These are phyloP conservation scores for Fulica atra DNA, from an alignment of 2,113 vertebrate genomes.

Conservation along the genomic window DNA sequence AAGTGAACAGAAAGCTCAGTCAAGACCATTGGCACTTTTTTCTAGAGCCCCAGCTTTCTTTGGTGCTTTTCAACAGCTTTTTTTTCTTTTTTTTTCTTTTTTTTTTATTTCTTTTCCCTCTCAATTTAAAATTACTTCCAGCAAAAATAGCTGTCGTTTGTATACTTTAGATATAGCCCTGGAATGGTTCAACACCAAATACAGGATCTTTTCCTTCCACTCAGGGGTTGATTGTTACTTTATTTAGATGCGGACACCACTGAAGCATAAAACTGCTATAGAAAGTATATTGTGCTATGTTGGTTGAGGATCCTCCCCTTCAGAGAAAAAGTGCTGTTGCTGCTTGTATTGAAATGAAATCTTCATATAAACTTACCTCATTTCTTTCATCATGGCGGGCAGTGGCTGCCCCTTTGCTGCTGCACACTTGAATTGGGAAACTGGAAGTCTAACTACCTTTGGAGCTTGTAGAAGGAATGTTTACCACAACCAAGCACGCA, in stretches of 20 bases:
- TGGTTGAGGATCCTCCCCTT: background rate
- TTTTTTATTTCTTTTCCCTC: background rate
- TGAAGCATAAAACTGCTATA: background rate
- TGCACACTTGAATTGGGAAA: background rate
- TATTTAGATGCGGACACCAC: background rate
- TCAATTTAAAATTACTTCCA: slow-evolving; percentile 2
- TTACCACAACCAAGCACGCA: background rate
- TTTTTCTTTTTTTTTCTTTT: background rate
- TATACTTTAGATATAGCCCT: background rate
- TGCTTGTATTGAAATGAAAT: background rate
- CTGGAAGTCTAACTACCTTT: background rate
- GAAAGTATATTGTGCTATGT: background rate
- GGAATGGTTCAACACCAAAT: background rate
- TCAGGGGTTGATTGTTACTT: background rate
- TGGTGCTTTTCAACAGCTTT: slow-evolving; percentile 33
- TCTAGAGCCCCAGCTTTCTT: slow-evolving; percentile 33
- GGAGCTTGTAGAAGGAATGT: background rate
- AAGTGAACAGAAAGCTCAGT: slow-evolving; percentile 57
- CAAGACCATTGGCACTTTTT: slow-evolving; percentile 33
- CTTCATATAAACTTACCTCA: background rate
- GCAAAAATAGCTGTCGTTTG: slow-evolving; percentile 15
- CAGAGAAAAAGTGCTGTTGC: background rate
- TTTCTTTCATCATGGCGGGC: background rate
- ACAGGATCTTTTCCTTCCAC: background rate
- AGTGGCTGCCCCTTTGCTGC: background rate